Evolutionary conservation across 1,140 invertebrate genomes (phyloP), one percentile per base, ranked within the genome.

Genomic region (Drosophila setifemur): DNA sequence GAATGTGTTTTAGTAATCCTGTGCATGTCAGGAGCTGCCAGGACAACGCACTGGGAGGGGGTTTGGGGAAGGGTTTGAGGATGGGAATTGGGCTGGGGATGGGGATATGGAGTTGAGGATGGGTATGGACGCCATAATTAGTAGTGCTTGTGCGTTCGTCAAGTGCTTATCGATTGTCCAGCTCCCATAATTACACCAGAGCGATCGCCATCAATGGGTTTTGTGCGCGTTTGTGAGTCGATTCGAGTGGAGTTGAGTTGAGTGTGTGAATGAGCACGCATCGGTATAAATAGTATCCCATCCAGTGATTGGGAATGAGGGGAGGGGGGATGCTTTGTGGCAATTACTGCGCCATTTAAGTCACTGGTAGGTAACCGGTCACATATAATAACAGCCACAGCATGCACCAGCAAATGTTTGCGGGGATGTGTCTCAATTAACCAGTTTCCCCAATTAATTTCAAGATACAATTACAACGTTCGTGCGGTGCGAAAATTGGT

Each of bases 171-270:
- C 72, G 69, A 73, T 53, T 78, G 70, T 63, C 49, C 42, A 43
- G 55, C 42, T 78, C 37, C 50, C 55, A 78, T 78, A 78, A 78
- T 73, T 52, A 67, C 52, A 63, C 61, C 78, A 50, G 50, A 61
- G 50, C 55, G 57, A 78, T 78, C 43, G 26, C 39, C 55, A 42
- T 73, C 68, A 54, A 73, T 72, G 26, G 21, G 54, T n/a, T 19
- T 9, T 23, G n/a, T 21, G n/a, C 18, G 39, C 11, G 53, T 26
- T 19, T 39, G 23, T n/a, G 26, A 39, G n/a, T n/a, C n/a, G n/a
- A n/a, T n/a, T n/a, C n/a, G n/a, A n/a, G n/a, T n/a, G n/a, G n/a
- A n/a, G n/a, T n/a, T n/a, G n/a, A n/a, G n/a, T 23, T 43, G 23
- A 11, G 14, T 61, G 52, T 44, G 29, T 25, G 52, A 50, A 37